phyloP scores from a whole-genome alignment of 1,140 invertebrate genomes.

The Drosophila pectinifera region DNA sequence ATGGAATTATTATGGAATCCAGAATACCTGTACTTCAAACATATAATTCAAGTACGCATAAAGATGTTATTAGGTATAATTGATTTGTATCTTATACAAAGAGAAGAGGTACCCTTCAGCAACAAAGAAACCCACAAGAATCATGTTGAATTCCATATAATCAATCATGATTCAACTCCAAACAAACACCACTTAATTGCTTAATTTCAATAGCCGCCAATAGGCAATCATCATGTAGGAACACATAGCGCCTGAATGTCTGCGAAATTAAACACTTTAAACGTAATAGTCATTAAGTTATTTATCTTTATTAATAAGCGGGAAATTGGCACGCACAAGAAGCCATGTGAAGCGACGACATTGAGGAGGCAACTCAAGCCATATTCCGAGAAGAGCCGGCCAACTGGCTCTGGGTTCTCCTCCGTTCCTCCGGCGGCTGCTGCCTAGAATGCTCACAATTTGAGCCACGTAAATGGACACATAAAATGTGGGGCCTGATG shows the following conservation, averaged over 20 bases:
- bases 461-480: slow-evolving; percentile 80
- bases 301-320: slow-evolving; percentile 84
- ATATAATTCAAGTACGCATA: too few relatives aligned
- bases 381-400: slow-evolving; percentile 21
- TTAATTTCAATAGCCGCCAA: slow-evolving; percentile 39
- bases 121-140: not conserved
- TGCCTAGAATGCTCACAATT: slow-evolving; percentile 75
- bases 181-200: slow-evolving; percentile 30
- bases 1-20: not conserved
- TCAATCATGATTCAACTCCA: not conserved
- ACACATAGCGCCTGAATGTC: slow-evolving; percentile 52
- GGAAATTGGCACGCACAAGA: slow-evolving; percentile 82
- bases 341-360: slow-evolving; percentile 46
- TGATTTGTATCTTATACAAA: too few relatives aligned
- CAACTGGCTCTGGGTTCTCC: not conserved
- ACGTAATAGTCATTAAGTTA: slow-evolving; percentile 82
- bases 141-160: not conserved
- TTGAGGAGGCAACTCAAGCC: slow-evolving; percentile 10
- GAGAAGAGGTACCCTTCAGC: too few relatives aligned
- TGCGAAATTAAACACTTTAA: slow-evolving; percentile 78
- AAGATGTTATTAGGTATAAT: too few relatives aligned
- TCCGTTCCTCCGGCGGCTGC: not conserved
- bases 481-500: slow-evolving; percentile 67
- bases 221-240: slow-evolving; percentile 17
- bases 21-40: too few relatives aligned